Percentiles rank a stretch among this genome's conserved stretches.
These are phyloP conservation scores for Diaperis boleti DNA, from an alignment of 2,888 invertebrate species.

Conservation along the genomic window DNA sequence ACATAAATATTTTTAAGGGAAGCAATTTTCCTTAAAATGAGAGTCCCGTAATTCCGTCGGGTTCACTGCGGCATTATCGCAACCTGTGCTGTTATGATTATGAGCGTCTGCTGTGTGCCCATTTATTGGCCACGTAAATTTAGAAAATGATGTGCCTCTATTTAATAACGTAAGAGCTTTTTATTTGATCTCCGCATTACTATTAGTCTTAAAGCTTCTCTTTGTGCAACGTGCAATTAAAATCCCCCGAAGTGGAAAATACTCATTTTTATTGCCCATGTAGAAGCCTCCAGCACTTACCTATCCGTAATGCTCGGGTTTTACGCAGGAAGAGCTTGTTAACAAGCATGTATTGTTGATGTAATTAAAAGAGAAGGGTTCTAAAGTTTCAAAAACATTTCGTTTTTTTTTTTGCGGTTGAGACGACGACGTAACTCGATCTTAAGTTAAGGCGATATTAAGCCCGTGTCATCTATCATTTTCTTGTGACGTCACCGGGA, in stretches of 20 bases:
- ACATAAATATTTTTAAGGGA: conserved; percentile 19
- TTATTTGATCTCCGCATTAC: conserved; percentile 51
- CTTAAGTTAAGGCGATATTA: conserved; percentile 19
- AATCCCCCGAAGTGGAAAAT: conserved; percentile 20
- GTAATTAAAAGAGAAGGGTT: conserved; percentile 40
- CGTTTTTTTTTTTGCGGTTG: conserved; percentile 17
- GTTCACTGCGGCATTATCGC: conserved; percentile 52
- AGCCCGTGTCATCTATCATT: conserved; percentile 23
- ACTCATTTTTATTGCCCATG: conserved; percentile 25
- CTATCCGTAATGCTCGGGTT: conserved; percentile 33
- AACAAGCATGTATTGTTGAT: conserved; percentile 41
- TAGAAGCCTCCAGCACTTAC: conserved; percentile 25
- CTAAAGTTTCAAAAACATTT: conserved; percentile 40
- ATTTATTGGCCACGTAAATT: conserved; percentile 59
- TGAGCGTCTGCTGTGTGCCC: conserved; percentile 52
- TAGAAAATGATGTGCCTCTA: conserved; percentile 57
- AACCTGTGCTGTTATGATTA: conserved; percentile 58
- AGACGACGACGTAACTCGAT: conserved; percentile 29
- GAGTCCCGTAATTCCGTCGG: conserved; percentile 31
- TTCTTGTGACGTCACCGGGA: conserved; percentile 19
- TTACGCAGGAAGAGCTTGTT: conserved; percentile 33
- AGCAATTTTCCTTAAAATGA: conserved; percentile 15
- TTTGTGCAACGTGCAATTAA: conserved; percentile 9
- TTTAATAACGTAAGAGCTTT: conserved; percentile 55
- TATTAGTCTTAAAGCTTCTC: no score